phyloP scores from a whole-genome alignment of 2,113 vertebrate species.

The Cyanoderma ruficeps region DNA sequence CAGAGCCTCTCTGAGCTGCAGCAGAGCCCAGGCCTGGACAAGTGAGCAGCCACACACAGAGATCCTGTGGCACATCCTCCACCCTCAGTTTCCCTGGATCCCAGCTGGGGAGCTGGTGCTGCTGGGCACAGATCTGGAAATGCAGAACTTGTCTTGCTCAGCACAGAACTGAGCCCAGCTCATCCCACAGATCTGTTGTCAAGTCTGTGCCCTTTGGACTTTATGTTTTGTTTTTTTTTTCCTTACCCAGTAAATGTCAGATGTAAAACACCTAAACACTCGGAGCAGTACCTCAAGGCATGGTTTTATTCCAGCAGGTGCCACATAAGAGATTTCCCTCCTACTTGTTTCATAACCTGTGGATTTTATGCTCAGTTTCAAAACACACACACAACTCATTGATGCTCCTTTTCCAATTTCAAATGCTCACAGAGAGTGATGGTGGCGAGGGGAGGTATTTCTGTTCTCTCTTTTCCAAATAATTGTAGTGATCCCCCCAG shows the following conservation, averaged over 20 bases:
- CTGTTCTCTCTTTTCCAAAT: not conserved
- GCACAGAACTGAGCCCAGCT: not conserved
- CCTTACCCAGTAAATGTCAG: not conserved
- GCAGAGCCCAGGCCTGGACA: not conserved
- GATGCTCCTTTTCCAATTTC: not conserved
- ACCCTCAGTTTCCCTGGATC: not conserved
- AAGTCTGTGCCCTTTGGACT: not conserved
- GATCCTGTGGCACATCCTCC: not conserved
- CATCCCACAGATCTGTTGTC: not conserved
- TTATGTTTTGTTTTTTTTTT: not conserved
- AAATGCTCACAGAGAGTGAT: not conserved
- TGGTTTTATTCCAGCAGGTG: not conserved
- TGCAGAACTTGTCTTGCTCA: not conserved
- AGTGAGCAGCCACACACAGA: not conserved
- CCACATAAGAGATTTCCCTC: not conserved
- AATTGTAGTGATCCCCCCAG: not conserved
- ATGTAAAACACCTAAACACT: not conserved
- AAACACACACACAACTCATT: not conserved
- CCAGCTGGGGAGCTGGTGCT: not conserved
- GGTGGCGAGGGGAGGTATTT: not conserved
- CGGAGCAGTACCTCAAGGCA: not conserved
- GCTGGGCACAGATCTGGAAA: not conserved
- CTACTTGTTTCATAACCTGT: not conserved
- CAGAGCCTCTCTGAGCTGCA: not conserved
- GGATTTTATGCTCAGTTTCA: not conserved